Evolutionary conservation across 2,888 invertebrate genomes (phyloP), one percentile per base, ranked within the genome.

Genomic region (Adela reaumurella): DNA sequence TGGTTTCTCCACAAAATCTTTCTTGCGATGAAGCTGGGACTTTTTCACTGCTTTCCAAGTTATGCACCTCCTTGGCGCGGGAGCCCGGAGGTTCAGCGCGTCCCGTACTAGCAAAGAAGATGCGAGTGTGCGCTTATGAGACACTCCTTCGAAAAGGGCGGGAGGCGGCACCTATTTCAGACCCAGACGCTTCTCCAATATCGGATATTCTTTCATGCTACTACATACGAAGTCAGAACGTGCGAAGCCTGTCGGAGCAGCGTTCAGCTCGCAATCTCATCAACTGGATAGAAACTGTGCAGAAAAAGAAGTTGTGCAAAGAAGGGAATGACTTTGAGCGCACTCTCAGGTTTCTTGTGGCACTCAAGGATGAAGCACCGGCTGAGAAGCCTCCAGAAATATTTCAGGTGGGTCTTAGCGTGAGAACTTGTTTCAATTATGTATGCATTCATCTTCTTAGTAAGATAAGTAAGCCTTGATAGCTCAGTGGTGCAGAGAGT

Each of bases 91-190:
- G 35, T 11, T 14, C 35, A 3, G 10, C 24, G 24, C 35, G 35
- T 14, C 35, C 35, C 51, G 54, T 56, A 14, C 59, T 74, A 5
- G 57, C 61, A 17, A 56, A 59, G 4, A 70, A 70, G 62, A 70
- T 78, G 72, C 63, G 76, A 50, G 68, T 76, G 3, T 58, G 62
- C 48, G 63, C 71, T 0, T 80, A 70, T 50, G 78, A 76, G 57
- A 68, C 79, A 18, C 69, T 80, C 52, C 58, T 80, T 29, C 74
- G 70, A 54, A 76, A 71, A 56, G 62, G 68, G 10, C 46, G 57
- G 1, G 58, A 62, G 53, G 64, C 64, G 41, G 53, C 68, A 28
- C 57, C 64, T 2, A 53, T 53, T 2, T 52, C 53, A 5, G 58
- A 57, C 35, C 61, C 62, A 35, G 70, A 74, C 35, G 24, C 8